Base-by-base conservation (phyloP, 64 coral and sea anemone species). In the Actinia equina region DNA sequence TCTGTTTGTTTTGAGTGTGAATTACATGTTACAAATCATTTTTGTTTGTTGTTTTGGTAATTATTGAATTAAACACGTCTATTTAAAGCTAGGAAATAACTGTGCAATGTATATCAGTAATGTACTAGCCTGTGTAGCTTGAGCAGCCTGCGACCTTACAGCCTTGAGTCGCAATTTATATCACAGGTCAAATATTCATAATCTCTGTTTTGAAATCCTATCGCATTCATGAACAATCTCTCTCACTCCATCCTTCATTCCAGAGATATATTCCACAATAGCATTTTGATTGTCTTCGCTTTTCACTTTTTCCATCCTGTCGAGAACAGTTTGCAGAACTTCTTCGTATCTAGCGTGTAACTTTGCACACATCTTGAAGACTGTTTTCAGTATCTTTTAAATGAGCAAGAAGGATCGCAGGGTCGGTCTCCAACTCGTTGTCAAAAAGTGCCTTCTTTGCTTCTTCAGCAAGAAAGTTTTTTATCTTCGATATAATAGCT, bases 401-500 rank as follows among this genome's bases (percentile, higher is more conserved):
- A 14, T n/a, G 1, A 0, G 10, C n/a, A 3, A 65, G 23, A 23
- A 65, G 62, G 6, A n/a, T 23, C 15, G n/a, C 62, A 8, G 62
- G 62, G n/a, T 20, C 20, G 7, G 62, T 65, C 62, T 65, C 62
- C 5, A 65, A 22, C 6, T 65, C 22, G 62, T 20, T 65, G 7
- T 65, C 62, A 65, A 65, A 65, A n/a, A 65, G n/a, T 65, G 62
- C 62, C n/a, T 65, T 65, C n/a, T 20, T 65, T 65, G 62, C 62
- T 10, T n/a, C 62, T 9, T 65, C 62, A 23, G 22, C 9, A 5
- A 25, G 2, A 65, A 65, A 65, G 6, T 3, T 10, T 23, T 23
- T 23, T 20, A 65, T 3, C n/a, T 65, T 65, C 62, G 62, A 65
- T 5, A 65, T 23, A 5, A 65, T 14, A 65, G 22, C 22, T 23